phyloP scores from a whole-genome alignment of 1,140 invertebrate genomes.

The Zaprionus lachaisei region DNA sequence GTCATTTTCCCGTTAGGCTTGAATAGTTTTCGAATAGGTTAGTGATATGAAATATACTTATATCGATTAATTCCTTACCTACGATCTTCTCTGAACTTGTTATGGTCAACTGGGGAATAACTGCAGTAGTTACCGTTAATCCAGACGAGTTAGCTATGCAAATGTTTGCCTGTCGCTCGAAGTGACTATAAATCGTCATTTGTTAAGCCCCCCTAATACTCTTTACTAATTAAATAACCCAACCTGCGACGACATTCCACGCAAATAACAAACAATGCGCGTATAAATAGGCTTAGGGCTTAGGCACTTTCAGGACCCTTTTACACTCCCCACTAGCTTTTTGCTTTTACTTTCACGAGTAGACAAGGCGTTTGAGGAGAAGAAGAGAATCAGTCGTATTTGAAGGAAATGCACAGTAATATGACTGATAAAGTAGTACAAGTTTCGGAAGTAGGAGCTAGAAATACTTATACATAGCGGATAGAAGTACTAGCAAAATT shows the following conservation, averaged over 20 bases:
- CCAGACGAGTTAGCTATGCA: constrained; percentile 38
- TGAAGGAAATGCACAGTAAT: not conserved
- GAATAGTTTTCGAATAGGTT: not conserved
- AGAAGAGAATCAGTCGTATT: not conserved
- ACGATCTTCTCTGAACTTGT: constrained; percentile 3
- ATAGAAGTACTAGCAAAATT: too few relatives aligned
- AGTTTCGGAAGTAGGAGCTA: too few relatives aligned
- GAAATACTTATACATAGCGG: too few relatives aligned
- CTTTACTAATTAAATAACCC: constrained; percentile 72
- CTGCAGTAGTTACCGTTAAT: constrained; percentile 33
- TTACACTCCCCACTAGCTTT: not conserved
- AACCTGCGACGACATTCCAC: constrained; percentile 43
- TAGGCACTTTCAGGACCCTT: not conserved
- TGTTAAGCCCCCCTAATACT: constrained; percentile 44
- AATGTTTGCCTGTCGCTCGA: constrained; percentile 45
- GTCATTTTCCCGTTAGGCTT: not conserved
- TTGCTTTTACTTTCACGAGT: not conserved
- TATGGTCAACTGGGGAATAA: constrained; percentile 17
- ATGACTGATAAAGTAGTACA: too few relatives aligned
- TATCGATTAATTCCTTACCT: not conserved
- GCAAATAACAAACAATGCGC: constrained; percentile 13
- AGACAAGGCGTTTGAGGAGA: not conserved
- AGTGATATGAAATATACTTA: not conserved
- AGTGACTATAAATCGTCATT: constrained; percentile 71
- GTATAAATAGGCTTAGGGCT: constrained; percentile 4